Base-by-base conservation (phyloP, 2,888 invertebrate species). In the Asteroscopus sphinx region DNA sequence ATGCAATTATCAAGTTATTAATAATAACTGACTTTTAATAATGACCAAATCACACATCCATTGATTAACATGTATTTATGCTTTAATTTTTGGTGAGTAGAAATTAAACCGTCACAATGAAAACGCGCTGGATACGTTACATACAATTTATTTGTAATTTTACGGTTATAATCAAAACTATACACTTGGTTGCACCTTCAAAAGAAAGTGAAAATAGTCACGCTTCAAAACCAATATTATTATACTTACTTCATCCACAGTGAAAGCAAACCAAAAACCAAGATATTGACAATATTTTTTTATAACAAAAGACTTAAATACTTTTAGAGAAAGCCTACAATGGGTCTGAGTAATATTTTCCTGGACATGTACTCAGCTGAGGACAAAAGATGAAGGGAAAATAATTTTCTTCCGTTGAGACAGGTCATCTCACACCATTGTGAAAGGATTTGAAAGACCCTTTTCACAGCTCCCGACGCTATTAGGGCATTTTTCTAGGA, bases 351-450 rank as follows among this genome's bases (percentile, higher is more conserved):
- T 82, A 83, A 85, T 85, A 85, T 87, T 87, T 85, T 82, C 76
- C 76, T 70, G 77, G 74, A 56, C 78, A 85, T 85, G 79, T 87
- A 85, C 81, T 83, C 59, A 47, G 48, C 1, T 44, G 80, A 75
- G 85, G 83, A 90, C 88, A 91, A 92, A 88, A 85, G 87, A 79
- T 68, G 79, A 76, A 81, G 86, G 82, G 79, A 86, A 92, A 93
- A 92, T 91, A 85, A 91, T 91, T 92, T 92, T 90, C 88, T 82
- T 83, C 81, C 76, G 73, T 69, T 61, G 76, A 83, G 83, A 77
- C 83, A 83, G 85, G 87, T 84, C 87, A 86, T 85, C 83, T 86
- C 82, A 74, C 85, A 88, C 91, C 86, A 90, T 94, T 94, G 91
- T 92, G 83, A 83, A 87, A 85, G 88, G 90, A 90, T 91, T 90